Evolutionary conservation across 2,797 vertebrate species (phyloP), one percentile per base, ranked within the genome.

Genomic region (Apodemus agrarius): DNA sequence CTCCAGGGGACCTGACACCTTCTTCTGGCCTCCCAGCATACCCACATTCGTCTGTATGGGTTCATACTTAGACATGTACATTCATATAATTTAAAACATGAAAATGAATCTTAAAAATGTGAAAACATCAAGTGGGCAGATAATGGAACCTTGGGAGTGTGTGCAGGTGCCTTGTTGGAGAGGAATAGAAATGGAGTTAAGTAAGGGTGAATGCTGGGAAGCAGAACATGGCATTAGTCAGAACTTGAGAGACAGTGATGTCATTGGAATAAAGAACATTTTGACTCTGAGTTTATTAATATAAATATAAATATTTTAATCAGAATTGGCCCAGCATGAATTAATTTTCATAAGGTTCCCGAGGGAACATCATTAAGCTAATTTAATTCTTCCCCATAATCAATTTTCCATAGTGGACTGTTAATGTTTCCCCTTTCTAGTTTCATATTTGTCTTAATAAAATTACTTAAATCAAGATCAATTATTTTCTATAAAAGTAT

Each of bases 401-500:
- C 96, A 97, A 59, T 98, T 97, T 97, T 96, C 89, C 96, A 95
- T 91, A 94, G 93, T 92, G 54, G 40, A 31, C 80, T 91, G 90
- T 95, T 97, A 96, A 97, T 97, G 90, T 96, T 97, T 96, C 83
- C 72, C 92, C 91, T 89, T 76, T 75, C 91, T 88, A 37, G 90
- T 97, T 97, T 95, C 87, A 57, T 96, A 96, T 97, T 85, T 96
- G 94, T 96, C 96, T 96, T 95, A 96, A 98, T 96, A 82, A 96
- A 97, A 87, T 96, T 97, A 98, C 95, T 98, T 96, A 96, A 98
- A 93, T 98, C 93, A 81, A 83, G 49, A 97, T 98, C 94, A 85
- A 72, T 89, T 97, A 95, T 96, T 97, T 97, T 95, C 96, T 97
- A 96, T 85, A 91, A 95, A 98, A 97, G 95, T 96, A 97, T 97